Evolutionary conservation across 2,113 vertebrate species (phyloP).

Genomic region (Alouatta palliata): DNA sequence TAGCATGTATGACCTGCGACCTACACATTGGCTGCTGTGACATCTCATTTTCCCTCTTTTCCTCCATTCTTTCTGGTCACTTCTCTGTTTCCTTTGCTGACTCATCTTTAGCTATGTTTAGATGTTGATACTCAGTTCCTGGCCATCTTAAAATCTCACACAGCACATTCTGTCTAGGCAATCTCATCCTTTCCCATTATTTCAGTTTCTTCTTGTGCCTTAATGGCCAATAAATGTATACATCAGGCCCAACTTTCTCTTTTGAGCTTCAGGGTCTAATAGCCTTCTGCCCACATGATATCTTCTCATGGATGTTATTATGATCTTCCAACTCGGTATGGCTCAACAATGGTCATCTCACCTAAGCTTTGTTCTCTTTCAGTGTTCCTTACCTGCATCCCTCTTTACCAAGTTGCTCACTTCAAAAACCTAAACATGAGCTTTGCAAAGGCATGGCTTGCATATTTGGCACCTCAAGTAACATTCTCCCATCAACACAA

Average conservation of each 20-base stretch:
- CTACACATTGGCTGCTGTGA: neutral
- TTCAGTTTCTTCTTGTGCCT: neutral
- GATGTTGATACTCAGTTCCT: no score
- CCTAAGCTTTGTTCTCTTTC: neutral
- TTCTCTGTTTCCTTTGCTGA: neutral
- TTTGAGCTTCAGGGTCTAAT: neutral
- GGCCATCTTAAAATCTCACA: neutral
- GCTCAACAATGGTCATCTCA: neutral
- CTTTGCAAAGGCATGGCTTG: neutral
- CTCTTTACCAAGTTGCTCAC: neutral
- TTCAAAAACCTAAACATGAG: neutral
- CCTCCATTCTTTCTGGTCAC: neutral
- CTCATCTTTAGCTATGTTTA: neutral
- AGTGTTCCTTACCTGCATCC: neutral
- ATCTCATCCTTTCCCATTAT: neutral
- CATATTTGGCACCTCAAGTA: neutral
- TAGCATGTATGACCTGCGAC: no score
- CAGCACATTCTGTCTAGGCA: neutral
- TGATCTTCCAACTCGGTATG: neutral
- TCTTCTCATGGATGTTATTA: neutral
- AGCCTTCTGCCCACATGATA: neutral
- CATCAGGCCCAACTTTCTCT: neutral
- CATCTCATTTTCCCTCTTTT: neutral
- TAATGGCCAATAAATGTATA: neutral
- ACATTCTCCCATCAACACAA: neutral